These are phyloP conservation scores for Catocala nupta DNA, from an alignment of 2,888 invertebrate species.

Conservation along the genomic window DNA sequence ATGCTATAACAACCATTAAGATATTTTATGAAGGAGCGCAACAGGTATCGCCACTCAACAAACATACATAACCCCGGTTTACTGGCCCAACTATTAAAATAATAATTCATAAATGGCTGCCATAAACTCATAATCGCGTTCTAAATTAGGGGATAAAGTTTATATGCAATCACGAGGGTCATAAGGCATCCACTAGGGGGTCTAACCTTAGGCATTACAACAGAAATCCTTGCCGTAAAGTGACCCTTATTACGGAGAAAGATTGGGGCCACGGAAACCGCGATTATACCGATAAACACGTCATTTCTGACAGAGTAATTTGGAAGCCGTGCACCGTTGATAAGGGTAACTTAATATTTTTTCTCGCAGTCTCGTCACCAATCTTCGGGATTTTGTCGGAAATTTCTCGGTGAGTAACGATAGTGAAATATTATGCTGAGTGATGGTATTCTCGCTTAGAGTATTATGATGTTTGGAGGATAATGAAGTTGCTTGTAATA, in stretches of 20 bases:
- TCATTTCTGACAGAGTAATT: constrained; percentile 36
- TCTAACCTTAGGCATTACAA: constrained; percentile 48
- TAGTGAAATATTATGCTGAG: background rate
- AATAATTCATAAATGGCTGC: constrained; percentile 55
- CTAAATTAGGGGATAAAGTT: constrained; percentile 62
- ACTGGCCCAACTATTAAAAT: constrained; percentile 33
- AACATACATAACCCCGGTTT: constrained; percentile 22
- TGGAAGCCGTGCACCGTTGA: constrained; percentile 36
- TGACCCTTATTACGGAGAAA: constrained; percentile 50
- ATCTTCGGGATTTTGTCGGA: constrained; percentile 13
- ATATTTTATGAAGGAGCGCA: constrained; percentile 2
- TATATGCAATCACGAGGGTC: constrained; percentile 62
- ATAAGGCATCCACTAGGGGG: constrained; percentile 53
- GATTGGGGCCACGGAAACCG: constrained; percentile 31
- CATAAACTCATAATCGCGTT: constrained; percentile 56
- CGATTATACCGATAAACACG: constrained; percentile 36
- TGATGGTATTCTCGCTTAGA: background rate
- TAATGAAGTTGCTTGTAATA: background rate
- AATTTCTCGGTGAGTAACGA: background rate
- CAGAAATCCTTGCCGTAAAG: constrained; percentile 55
- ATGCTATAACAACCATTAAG: background rate
- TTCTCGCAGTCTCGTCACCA: constrained; percentile 19
- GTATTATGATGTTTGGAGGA: background rate
- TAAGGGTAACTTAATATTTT: constrained; percentile 40
- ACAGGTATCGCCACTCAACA: constrained; percentile 13